Evolutionary conservation across 2,113 vertebrate genomes (phyloP).

Genomic region (Syrrhaptes paradoxus): DNA sequence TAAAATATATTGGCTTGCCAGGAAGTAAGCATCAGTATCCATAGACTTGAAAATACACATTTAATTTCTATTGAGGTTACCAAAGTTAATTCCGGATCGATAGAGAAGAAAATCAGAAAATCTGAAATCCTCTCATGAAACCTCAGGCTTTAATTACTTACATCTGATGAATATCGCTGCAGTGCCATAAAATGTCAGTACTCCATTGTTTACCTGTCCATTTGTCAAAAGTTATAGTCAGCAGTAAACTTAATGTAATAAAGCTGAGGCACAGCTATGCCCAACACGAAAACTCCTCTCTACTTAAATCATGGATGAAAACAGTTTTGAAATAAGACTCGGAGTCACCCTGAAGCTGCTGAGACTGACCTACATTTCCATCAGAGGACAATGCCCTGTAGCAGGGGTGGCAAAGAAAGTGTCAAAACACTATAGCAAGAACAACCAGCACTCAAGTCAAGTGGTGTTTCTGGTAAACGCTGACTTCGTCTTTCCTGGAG

Average conservation of each 20-base stretch:
- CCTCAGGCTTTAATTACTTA: not conserved
- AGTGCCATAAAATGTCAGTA: not conserved
- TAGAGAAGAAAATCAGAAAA: not conserved
- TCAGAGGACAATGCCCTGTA: not conserved
- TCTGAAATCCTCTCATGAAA: not conserved
- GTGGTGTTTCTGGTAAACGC: not conserved
- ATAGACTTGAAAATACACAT: not conserved
- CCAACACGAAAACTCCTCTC: not conserved
- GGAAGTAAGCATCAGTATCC: not conserved
- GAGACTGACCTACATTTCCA: constrained; percentile 11
- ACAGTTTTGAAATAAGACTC: not conserved
- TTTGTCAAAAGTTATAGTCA: not conserved
- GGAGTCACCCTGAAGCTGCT: not conserved
- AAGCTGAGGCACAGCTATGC: not conserved
- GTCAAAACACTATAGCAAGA: not conserved
- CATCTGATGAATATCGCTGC: not conserved
- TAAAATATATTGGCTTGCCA: not conserved
- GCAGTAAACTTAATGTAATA: not conserved
- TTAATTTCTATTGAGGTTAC: not conserved
- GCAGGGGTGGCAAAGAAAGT: not conserved
- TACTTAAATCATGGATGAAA: not conserved
- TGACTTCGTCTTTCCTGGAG: not conserved
- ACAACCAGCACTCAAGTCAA: not conserved
- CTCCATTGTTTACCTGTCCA: not conserved
- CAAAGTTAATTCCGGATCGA: not conserved